These are phyloP conservation scores for Meloe dianella DNA, from an alignment of 2,888 invertebrate species.

Conservation along the genomic window DNA sequence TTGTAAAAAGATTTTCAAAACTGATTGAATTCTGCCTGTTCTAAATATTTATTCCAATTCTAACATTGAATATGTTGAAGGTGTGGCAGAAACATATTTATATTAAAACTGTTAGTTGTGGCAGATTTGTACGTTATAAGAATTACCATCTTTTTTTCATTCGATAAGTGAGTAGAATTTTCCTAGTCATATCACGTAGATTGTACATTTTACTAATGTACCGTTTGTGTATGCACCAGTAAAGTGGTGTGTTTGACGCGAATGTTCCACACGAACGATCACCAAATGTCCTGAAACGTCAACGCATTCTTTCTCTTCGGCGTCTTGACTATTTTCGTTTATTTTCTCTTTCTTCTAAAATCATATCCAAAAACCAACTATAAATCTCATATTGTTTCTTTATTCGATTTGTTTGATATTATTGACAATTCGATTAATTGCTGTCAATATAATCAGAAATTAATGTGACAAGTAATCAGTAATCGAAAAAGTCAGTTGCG, in stretches of 20 bases:
- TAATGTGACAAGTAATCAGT: neutral
- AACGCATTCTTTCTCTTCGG: conserved; percentile 27
- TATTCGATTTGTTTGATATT: conserved; percentile 19
- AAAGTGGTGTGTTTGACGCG: conserved; percentile 58
- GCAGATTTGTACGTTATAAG: conserved; percentile 11
- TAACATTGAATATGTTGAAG: neutral
- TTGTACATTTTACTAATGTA: conserved; percentile 56
- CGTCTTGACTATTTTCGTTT: conserved; percentile 31
- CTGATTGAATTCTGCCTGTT: conserved; percentile 54
- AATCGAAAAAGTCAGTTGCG: neutral
- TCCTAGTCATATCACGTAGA: conserved; percentile 44
- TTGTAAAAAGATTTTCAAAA: conserved; percentile 52
- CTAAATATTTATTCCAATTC: conserved; percentile 28
- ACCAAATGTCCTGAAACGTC: conserved; percentile 33
- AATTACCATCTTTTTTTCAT: conserved; percentile 25
- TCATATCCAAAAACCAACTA: conserved; percentile 33
- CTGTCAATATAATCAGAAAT: neutral
- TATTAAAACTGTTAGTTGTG: neutral
- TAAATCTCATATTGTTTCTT: conserved; percentile 25
- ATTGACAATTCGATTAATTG: neutral
- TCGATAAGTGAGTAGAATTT: conserved; percentile 33
- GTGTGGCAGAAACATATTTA: neutral
- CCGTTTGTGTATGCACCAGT: conserved; percentile 56
- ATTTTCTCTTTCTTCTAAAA: too few relatives aligned
- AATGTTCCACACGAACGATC: conserved; percentile 51